Percentiles rank a stretch among this genome's conserved stretches.
phyloP scores from a whole-genome alignment of 2,797 vertebrate genomes.

The Tachyglossus aculeatus region DNA sequence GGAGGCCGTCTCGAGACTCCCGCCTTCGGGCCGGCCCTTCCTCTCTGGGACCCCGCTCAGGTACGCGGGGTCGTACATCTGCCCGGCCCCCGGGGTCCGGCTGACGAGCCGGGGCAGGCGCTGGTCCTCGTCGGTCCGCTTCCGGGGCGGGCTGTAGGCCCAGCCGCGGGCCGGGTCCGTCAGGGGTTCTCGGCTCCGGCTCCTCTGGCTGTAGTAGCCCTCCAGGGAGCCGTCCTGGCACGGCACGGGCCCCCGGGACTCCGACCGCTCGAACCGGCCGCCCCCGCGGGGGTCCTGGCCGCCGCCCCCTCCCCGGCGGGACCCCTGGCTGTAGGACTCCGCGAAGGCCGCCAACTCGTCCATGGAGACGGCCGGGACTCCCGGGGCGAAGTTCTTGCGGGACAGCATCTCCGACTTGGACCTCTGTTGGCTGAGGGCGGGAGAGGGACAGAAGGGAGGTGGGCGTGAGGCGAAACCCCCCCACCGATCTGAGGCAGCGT shows the following conservation, averaged over 20 bases:
- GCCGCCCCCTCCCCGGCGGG: conserved; percentile 74
- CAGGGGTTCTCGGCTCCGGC: conserved; percentile 65
- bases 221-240: conserved; percentile 72
- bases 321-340: conserved; percentile 73
- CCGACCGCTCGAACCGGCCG: conserved; percentile 71
- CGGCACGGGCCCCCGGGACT: conserved; percentile 59
- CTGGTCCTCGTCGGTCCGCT: conserved; percentile 76
- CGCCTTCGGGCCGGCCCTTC: conserved; percentile 83
- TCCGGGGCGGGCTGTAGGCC: conserved; percentile 79
- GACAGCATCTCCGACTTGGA: conserved; percentile 89
- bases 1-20: conserved; percentile 85
- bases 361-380: conserved; percentile 89
- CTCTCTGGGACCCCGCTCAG: conserved; percentile 85
- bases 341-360: conserved; percentile 94
- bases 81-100: conserved; percentile 72
- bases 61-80: conserved; percentile 86
- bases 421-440: conserved; percentile 82
- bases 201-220: conserved; percentile 71
- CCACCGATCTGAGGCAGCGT: background rate
- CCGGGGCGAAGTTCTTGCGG: conserved; percentile 83
- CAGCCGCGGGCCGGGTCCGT: conserved; percentile 72
- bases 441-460: conserved; percentile 22
- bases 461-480: background rate
- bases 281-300: conserved; percentile 67
- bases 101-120: conserved; percentile 86